A percentile compares a stretch with the other conserved stretches of the same genome.
Evolutionary conservation across 2,113 vertebrate genomes (phyloP).

Genomic region (Phycodurus eques): DNA sequence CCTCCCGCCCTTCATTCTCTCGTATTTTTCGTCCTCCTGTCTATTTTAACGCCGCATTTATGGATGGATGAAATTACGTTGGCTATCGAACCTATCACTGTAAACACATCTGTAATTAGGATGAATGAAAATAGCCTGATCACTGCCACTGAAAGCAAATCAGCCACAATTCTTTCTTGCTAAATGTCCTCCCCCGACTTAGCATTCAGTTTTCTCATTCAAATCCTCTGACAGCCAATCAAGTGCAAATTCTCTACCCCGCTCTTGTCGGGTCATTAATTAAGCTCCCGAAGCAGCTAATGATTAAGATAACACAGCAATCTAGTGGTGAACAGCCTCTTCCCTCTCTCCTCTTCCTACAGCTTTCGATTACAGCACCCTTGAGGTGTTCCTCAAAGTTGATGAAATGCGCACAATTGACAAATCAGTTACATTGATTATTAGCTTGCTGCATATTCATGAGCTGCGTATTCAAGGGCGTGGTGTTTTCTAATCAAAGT

Average conservation of each 20-base stretch:
- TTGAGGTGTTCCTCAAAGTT: slow-evolving; percentile 77
- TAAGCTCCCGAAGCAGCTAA: slow-evolving; percentile 75
- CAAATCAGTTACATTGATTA: slow-evolving; percentile 80
- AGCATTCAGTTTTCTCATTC: slow-evolving; percentile 58
- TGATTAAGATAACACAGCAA: slow-evolving; percentile 75
- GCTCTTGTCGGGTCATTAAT: slow-evolving; percentile 77
- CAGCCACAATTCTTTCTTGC: slow-evolving; percentile 58
- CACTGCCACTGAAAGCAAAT: slow-evolving; percentile 81
- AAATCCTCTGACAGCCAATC: slow-evolving; percentile 67
- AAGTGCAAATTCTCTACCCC: slow-evolving; percentile 63
- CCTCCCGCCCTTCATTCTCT: slow-evolving; percentile 8
- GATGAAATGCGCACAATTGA: slow-evolving; percentile 83
- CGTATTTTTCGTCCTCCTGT: slow-evolving; percentile 43
- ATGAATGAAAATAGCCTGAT: slow-evolving; percentile 97
- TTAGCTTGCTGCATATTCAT: slow-evolving; percentile 84
- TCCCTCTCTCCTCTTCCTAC: slow-evolving; percentile 72
- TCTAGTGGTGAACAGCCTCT: slow-evolving; percentile 65
- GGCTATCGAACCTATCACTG: slow-evolving; percentile 94
- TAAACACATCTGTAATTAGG: slow-evolving; percentile 97
- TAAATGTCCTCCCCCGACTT: slow-evolving; percentile 57
- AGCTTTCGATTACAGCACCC: slow-evolving; percentile 76
- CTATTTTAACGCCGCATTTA: slow-evolving; percentile 93
- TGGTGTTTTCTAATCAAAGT: slow-evolving; percentile 87
- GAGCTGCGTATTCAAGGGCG: slow-evolving; percentile 59
- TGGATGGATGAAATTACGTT: slow-evolving; percentile 92